Base-by-base conservation (phyloP, 2,888 invertebrate genomes). In the Dicyrtoma fusca region DNA sequence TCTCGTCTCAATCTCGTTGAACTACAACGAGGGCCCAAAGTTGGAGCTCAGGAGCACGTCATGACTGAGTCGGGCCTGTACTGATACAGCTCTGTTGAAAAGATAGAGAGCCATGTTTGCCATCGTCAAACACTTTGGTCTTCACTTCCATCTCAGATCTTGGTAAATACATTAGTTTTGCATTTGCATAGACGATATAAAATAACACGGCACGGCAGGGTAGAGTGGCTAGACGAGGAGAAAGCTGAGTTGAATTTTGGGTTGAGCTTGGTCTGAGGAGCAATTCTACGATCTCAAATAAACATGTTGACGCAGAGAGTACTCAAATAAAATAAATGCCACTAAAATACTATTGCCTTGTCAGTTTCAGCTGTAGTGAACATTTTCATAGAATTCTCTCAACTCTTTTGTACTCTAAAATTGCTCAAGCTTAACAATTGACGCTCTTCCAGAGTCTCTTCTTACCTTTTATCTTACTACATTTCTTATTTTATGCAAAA, bases 261-360 rank as follows among this genome's bases (percentile, higher is more conserved):
- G 34, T 34, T 34, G 34, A 34, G 34, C 34, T 34, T 34, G 34
- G 34, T 3, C 34, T 34, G 34, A 34, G 34, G 34, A 34, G 8
- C 4, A 34, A 34, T 34, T 34, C 42, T 44, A 11, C 25, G 21
- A 49, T 49, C 26, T 49, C 64, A 64, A 64, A 49, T 64, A 64
- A 64, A 64, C 64, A 64, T 64, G 64, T 64, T 64, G 47, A 49
- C 64, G 47, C 49, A 13, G 25, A 64, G 25, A 64, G 49, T 21
- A 64, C 64, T 64, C 64, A 25, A 64, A 64, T 64, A 64, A 64
- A 64, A 64, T 64, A 49, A 64, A 64, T 49, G 49, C 64, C 47
- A 49, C 25, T 47, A 49, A 64, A 64, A 64, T 49, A 64, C 47
- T 64, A 64, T 49, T 64, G 62, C 62, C 49, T 64, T 64, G 64